Conservation (phyloP, 2,797 vertebrate species). For the Melanotaenia pygmaea region DNA sequence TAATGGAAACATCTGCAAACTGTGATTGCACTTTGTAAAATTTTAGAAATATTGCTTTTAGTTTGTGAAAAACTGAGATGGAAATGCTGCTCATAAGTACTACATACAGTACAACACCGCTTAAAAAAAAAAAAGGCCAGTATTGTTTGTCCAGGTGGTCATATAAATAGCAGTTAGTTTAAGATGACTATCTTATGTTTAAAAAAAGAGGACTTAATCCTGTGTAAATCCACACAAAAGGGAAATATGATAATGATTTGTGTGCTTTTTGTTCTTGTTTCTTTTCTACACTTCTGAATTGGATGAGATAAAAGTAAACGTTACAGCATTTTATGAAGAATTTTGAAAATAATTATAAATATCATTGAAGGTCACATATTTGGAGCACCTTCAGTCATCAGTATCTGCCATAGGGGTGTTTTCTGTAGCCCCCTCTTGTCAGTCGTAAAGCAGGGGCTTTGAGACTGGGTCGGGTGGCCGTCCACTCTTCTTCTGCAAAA, state of each 20-base stretch:
- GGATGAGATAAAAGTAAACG: conserved; percentile 46
- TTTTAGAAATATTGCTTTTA: no score
- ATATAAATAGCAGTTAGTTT: no score
- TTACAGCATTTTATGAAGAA: conserved; percentile 81
- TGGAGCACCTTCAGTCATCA: conserved; percentile 99
- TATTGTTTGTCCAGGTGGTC: background rate
- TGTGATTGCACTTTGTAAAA: no score
- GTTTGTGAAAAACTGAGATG: background rate
- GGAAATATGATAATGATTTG: conserved; percentile 79
- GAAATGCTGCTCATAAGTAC: background rate
- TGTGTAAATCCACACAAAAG: conserved; percentile 78
- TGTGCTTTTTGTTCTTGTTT: conserved; percentile 68
- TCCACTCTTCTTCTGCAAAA: conserved; percentile 93
- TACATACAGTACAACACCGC: background rate
- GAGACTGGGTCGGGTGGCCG: conserved; percentile 87
- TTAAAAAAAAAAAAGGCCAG: background rate
- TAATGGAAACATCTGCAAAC: no score
- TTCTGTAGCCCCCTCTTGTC: conserved; percentile 96
- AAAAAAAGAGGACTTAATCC: conserved; percentile 74
- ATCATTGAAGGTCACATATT: conserved; percentile 87
- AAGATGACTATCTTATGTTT: conserved; percentile 64
- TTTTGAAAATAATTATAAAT: conserved; percentile 83
- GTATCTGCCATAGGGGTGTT: conserved; percentile 99
- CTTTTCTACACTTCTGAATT: conserved; percentile 81
- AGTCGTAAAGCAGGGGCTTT: conserved; percentile 94